phyloP scores from a whole-genome alignment of 2,888 invertebrate genomes.

The Salpingus planirostris region DNA sequence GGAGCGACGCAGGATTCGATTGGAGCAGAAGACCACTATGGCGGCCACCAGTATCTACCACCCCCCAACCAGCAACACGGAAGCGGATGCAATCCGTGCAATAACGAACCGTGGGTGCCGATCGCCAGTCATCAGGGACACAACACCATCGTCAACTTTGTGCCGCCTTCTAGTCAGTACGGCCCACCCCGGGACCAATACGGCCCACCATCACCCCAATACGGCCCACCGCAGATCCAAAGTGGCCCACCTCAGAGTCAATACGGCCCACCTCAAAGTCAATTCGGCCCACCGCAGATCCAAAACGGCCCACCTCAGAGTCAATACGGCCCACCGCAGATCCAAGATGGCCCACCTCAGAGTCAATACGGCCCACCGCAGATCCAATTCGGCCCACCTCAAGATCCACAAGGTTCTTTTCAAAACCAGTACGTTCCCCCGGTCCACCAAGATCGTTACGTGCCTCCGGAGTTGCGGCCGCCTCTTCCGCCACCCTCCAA shows the following conservation, averaged over 20 bases:
- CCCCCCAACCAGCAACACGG: slow-evolving; percentile 17
- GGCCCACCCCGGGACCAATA: slow-evolving; percentile 4
- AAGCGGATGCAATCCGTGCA: slow-evolving; percentile 63
- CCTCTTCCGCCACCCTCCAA: too few species aligned
- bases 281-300: slow-evolving; percentile 14
- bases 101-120: slow-evolving; percentile 75
- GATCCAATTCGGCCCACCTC: slow-evolving; percentile 10
- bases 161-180: slow-evolving; percentile 23
- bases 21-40: slow-evolving; percentile 17
- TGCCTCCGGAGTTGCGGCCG: not conserved
- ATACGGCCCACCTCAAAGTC: slow-evolving; percentile 23
- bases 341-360: slow-evolving; percentile 15
- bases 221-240: slow-evolving; percentile 39
- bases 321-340: slow-evolving; percentile 6
- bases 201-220: slow-evolving; percentile 8
- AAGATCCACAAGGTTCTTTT: slow-evolving; percentile 15
- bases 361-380: slow-evolving; percentile 16
- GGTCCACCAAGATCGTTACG: slow-evolving; percentile 1
- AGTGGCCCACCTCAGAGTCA: slow-evolving; percentile 13
- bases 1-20: slow-evolving; percentile 14
- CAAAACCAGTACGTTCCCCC: slow-evolving; percentile 12
- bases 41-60: slow-evolving; percentile 24
- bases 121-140: slow-evolving; percentile 44
- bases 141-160: slow-evolving; percentile 29
- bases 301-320: slow-evolving; percentile 12